These are phyloP conservation scores for Crepidodera aurea DNA, from an alignment of 2,888 invertebrate genomes.

Conservation along the genomic window DNA sequence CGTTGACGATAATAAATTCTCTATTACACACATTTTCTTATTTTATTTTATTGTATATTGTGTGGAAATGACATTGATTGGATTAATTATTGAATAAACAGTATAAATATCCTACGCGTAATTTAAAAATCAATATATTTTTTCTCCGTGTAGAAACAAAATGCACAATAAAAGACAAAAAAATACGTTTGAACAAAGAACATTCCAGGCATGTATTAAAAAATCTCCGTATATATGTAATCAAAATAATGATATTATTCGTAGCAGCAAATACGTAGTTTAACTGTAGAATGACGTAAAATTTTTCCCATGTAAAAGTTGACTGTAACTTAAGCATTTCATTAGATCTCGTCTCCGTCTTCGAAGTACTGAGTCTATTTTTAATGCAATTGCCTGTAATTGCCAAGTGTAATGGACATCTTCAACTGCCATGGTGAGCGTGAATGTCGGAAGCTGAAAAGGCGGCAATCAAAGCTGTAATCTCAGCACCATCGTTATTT, in stretches of 20 bases:
- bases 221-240: slow-evolving; percentile 27
- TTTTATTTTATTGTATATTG: no score
- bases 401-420: slow-evolving; percentile 54
- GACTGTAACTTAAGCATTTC: slow-evolving; percentile 45
- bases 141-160: no score
- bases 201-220: slow-evolving; percentile 6
- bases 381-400: slow-evolving; percentile 51
- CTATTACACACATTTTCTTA: no score
- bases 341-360: slow-evolving; percentile 42
- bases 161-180: no score
- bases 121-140: no score
- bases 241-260: slow-evolving; percentile 37
- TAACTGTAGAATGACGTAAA: slow-evolving; percentile 37
- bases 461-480: slow-evolving; percentile 52
- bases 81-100: no score
- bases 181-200: no score
- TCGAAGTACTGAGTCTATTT: slow-evolving; percentile 47
- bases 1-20: no score
- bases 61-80: no score
- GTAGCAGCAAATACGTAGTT: slow-evolving; percentile 33
- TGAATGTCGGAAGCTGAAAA: slow-evolving; percentile 57
- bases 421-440: slow-evolving; percentile 52
- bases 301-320: slow-evolving; percentile 41
- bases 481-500: slow-evolving; percentile 46
- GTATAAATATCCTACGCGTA: no score